phyloP scores from a whole-genome alignment of 2,888 invertebrate species.

The Mantis religiosa region DNA sequence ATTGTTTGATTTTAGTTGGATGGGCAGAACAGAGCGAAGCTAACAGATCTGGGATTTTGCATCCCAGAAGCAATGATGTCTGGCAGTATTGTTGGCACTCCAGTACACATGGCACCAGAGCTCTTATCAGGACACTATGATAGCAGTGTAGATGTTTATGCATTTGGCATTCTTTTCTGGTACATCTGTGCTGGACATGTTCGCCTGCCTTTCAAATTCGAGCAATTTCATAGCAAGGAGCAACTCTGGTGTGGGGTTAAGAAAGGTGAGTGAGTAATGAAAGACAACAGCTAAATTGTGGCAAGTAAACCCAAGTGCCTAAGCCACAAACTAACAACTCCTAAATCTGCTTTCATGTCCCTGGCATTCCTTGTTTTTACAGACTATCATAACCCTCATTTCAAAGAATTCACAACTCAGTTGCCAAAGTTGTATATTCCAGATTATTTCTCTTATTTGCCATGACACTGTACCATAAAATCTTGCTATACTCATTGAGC shows the following conservation, averaged over 20 bases:
- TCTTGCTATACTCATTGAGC: too few relatives aligned
- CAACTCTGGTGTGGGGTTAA: conserved; percentile 80
- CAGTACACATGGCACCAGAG: conserved; percentile 90
- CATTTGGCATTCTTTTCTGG: conserved; percentile 88
- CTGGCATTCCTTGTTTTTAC: too few relatives aligned
- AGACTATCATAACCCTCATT: too few relatives aligned
- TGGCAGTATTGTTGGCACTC: conserved; percentile 82
- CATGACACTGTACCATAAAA: too few relatives aligned
- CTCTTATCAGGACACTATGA: conserved; percentile 76
- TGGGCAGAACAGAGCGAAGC: conserved; percentile 64
- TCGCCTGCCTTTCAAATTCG: conserved; percentile 71
- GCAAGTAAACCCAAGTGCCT: too few relatives aligned
- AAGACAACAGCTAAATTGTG: not conserved
- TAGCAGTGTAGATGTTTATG: conserved; percentile 81
- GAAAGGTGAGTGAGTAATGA: conserved; percentile 56
- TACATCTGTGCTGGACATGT: conserved; percentile 83
- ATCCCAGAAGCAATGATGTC: conserved; percentile 88
- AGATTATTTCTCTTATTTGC: too few relatives aligned
- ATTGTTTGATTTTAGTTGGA: conserved; percentile 53
- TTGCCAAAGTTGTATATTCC: too few relatives aligned
- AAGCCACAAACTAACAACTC: too few relatives aligned
- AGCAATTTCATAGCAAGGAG: conserved; percentile 79
- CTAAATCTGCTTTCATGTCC: too few relatives aligned
- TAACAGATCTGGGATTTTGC: conserved; percentile 87
- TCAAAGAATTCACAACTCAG: too few relatives aligned